These are phyloP conservation scores for Chiloscyllium plagiosum DNA, from an alignment of 2,113 vertebrate genomes.

Conservation along the genomic window DNA sequence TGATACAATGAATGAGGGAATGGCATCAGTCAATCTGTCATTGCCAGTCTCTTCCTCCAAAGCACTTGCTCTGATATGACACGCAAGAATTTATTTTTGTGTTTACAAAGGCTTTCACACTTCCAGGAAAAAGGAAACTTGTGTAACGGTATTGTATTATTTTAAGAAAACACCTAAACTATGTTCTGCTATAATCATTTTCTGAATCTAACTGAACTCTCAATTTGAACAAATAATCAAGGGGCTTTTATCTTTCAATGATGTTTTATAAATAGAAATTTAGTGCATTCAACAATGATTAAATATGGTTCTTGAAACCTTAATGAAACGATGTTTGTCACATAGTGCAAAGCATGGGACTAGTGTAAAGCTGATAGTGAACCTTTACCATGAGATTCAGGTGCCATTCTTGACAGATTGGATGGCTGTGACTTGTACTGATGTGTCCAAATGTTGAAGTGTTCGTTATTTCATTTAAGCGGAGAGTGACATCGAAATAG, in stretches of 20 bases:
- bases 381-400: background rate
- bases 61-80: background rate
- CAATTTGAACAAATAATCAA: background rate
- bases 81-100: background rate
- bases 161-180: background rate
- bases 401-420: background rate
- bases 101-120: background rate
- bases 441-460: constrained; percentile 12
- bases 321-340: background rate
- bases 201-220: background rate
- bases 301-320: background rate
- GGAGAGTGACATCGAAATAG: constrained; percentile 17
- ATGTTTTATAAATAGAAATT: background rate
- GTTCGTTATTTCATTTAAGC: constrained; percentile 3
- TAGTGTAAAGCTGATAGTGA: background rate
- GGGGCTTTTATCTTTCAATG: background rate
- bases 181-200: background rate
- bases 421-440: background rate
- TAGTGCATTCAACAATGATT: background rate
- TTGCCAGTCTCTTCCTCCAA: background rate
- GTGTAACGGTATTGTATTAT: background rate
- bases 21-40: background rate
- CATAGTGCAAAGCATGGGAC: background rate
- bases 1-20: background rate
- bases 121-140: background rate